Percentiles rank a stretch among this genome's conserved stretches.
phyloP scores from a whole-genome alignment of 2,797 vertebrate species.

The Bufotes viridis region DNA sequence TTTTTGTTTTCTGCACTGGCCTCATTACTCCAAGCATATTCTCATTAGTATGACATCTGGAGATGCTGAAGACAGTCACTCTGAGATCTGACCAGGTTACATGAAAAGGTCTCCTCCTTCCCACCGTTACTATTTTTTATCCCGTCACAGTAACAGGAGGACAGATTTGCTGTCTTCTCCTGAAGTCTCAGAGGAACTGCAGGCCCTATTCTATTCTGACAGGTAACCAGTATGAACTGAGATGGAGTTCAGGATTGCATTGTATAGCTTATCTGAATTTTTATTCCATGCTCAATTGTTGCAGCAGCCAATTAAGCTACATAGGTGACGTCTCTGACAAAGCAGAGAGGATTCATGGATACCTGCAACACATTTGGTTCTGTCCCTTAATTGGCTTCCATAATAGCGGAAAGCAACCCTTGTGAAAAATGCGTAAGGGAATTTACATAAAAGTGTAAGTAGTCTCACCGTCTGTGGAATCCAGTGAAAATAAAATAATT shows the following conservation, averaged over 20 bases:
- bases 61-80: not conserved
- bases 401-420: not conserved
- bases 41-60: slow-evolving; percentile 14
- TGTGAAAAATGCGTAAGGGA: not conserved
- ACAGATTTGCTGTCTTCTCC: not conserved
- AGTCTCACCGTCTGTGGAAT: not conserved
- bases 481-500: not conserved
- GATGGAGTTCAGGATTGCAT: slow-evolving; percentile 9
- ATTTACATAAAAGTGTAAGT: not conserved
- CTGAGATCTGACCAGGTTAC: slow-evolving; percentile 1
- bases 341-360: not conserved
- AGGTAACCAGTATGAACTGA: not conserved
- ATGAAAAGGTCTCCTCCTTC: not conserved
- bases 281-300: slow-evolving; percentile 27
- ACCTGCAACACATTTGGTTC: slow-evolving; percentile 1
- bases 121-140: not conserved
- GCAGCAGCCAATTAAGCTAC: slow-evolving; percentile 26
- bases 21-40: slow-evolving; percentile 5
- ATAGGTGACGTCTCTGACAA: slow-evolving; percentile 5
- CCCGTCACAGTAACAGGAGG: not conserved
- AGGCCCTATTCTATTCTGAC: not conserved
- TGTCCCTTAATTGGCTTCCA: slow-evolving; percentile 19
- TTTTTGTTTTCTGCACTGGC: not conserved
- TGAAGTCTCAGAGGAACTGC: slow-evolving; percentile 13
- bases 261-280: not conserved